Evolutionary conservation across 2,797 vertebrate genomes (phyloP).

Genomic region (Agapornis canus): DNA sequence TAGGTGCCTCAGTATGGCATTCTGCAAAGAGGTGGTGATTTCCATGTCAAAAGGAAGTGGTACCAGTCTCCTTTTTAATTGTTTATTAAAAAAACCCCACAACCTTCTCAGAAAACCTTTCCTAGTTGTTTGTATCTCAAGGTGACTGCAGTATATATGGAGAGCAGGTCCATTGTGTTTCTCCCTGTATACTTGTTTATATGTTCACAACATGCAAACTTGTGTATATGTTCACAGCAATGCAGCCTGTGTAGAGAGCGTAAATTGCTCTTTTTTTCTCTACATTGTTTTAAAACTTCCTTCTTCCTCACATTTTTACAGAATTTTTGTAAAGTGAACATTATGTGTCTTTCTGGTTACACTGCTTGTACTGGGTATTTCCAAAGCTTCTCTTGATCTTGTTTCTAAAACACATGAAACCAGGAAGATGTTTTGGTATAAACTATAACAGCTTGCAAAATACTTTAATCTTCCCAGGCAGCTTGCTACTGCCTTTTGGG

Average conservation of each 20-base stretch:
- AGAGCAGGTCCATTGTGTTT: background rate
- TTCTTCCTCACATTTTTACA: background rate
- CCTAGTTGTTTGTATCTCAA: background rate
- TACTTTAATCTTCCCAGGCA: background rate
- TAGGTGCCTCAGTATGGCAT: background rate
- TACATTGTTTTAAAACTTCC: background rate
- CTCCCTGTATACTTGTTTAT: background rate
- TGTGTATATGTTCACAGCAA: background rate
- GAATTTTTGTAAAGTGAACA: background rate
- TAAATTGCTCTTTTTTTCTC: background rate
- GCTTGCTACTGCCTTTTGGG: background rate
- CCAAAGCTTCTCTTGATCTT: background rate
- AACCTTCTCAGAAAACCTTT: background rate
- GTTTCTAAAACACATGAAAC: background rate
- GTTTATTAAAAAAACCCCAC: rapidly evolving
- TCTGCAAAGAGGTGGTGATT: background rate
- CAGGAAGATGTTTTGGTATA: background rate
- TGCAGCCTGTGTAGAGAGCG: background rate
- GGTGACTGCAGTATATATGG: background rate
- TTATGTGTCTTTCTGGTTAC: background rate
- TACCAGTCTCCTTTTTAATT: background rate
- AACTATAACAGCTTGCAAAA: background rate
- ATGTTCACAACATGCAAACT: background rate
- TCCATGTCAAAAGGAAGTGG: background rate
- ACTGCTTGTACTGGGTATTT: background rate